Evolutionary conservation across 1,140 invertebrate genomes (phyloP), one percentile per base, ranked within the genome.

Genomic region (Drosophila nasuta): DNA sequence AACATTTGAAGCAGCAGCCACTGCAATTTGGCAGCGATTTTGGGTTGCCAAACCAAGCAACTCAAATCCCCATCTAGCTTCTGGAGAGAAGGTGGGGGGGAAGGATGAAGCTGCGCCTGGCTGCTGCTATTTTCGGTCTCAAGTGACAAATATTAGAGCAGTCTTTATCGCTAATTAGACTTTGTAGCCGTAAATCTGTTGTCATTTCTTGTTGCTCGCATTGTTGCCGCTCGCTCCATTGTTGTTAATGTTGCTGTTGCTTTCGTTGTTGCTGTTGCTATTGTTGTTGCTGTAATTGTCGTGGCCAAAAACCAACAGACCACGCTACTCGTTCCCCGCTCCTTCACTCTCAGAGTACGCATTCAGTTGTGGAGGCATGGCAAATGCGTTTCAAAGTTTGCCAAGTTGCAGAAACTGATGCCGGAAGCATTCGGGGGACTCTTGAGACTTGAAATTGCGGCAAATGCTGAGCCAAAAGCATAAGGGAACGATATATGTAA

Each of bases 91-190:
- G 2, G 8, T n/a, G 13, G 11, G 7, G 5, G 15, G 20, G 2
- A 20, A 28, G 54, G 5, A 51, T 25, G 20, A 25, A 25, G 20
- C 20, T 25, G 20, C 20, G 17, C 35, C 30, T n/a, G 25, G 57
- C 62, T 66, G 51, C 56, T 66, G 67, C 64, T 52, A 76, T 87
- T 83, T 89, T 89, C 77, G 85, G 85, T 88, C 83, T 88, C 83
- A 81, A 88, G 83, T 88, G 83, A 88, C 83, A 88, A 88, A 88
- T 88, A 88, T 88, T 88, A 88, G 85, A 88, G 85, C 80, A 88
- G 83, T 88, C 83, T 88, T 88, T 88, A 88, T 88, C 83, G 83
- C 83, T 87, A 87, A 87, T 87, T 87, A 87, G 83, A 87, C 83
- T 87, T 87, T 82, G 83, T 88, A 88, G 85, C 83, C 83, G 85